A percentile compares a stretch with the other conserved stretches of the same genome.
phyloP scores from a whole-genome alignment of 1,140 invertebrate genomes.

The Eumaeus atala region DNA sequence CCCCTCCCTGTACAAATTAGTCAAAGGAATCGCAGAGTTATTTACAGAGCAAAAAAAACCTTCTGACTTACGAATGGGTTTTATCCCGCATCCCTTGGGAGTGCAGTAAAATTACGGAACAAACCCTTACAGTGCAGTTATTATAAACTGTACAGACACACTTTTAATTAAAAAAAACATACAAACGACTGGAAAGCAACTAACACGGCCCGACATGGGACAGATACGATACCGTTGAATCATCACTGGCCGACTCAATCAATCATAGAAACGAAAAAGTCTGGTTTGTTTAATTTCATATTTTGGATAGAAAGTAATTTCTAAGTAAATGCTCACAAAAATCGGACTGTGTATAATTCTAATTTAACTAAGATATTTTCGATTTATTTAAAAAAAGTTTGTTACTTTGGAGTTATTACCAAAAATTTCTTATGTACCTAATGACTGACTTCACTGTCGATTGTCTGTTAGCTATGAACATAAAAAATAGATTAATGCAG shows the following conservation, averaged over 20 bases:
- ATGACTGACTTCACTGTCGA: no score
- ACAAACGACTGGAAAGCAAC: slow-evolving; percentile 2
- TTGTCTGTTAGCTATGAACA: no score
- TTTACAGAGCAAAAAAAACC: background rate
- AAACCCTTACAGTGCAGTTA: slow-evolving; percentile 15
- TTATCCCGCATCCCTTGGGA: slow-evolving; percentile 9
- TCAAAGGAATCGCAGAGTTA: background rate
- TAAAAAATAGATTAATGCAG: no score
- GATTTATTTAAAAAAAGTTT: no score
- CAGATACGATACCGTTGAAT: slow-evolving; percentile 8
- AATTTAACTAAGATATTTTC: no score
- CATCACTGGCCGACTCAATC: no score
- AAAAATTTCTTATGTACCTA: no score
- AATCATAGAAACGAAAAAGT: background rate
- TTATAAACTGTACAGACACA: slow-evolving; percentile 23
- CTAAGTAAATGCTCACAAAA: background rate
- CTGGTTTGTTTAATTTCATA: background rate
- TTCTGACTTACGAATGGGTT: background rate
- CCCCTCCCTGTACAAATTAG: background rate
- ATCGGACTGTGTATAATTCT: no score
- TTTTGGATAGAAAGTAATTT: background rate
- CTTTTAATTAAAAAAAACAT: slow-evolving; percentile 35
- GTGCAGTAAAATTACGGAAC: slow-evolving; percentile 8
- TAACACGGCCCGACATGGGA: slow-evolving; percentile 6
- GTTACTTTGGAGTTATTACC: no score